Base-by-base conservation (phyloP, 2,113 vertebrate genomes). In the Bufo bufo region DNA sequence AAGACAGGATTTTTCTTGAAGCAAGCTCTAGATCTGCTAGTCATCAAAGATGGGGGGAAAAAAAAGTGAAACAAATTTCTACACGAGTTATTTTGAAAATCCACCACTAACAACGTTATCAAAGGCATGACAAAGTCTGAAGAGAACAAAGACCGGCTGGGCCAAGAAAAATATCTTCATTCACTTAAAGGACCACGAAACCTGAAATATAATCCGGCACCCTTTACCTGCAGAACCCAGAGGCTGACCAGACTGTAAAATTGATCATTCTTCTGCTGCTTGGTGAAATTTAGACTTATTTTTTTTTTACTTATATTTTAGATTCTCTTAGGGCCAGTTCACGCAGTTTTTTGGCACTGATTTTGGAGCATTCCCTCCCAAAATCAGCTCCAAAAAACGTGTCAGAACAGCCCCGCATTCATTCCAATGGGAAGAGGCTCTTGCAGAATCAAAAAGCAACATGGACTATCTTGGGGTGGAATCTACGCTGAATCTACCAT, bases 1-100 rank as follows among this genome's bases (percentile, higher is more conserved):
- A 90, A 90, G 90, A 90, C 91, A 90, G 92, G 88, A 90, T 72
- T 56, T 87, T 81, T 72, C 72, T 74, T 66, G 89, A 58, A 91
- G 74, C 17, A 1, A 84, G 92, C 91, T 91, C 75, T 79, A 91
- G 91, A 91, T 93, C 90, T 94, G 89, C 90, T 91, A 81, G 89
- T 90, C 91, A 93, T 92, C 90, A 94, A 95, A 95, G 92, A 94
- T 75, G 93, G 91, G 88, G 87, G 90, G 50, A 49, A 50, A 72
- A 75, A 75, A 89, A 90, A 89, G 87, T 92, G 91, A 87, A 91
- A 90, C 87, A 90, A 91, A 89, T 89, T 65, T 65, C 5, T 85
- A 52, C 85, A 83, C 47, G 33, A 81, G 82, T 92, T 91, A 90
- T 90, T 91, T 90, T 90, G 90, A 89, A 92, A 93, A 91, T 89